Base-by-base conservation (phyloP, 2,888 invertebrate genomes). In the Amiota minor region DNA sequence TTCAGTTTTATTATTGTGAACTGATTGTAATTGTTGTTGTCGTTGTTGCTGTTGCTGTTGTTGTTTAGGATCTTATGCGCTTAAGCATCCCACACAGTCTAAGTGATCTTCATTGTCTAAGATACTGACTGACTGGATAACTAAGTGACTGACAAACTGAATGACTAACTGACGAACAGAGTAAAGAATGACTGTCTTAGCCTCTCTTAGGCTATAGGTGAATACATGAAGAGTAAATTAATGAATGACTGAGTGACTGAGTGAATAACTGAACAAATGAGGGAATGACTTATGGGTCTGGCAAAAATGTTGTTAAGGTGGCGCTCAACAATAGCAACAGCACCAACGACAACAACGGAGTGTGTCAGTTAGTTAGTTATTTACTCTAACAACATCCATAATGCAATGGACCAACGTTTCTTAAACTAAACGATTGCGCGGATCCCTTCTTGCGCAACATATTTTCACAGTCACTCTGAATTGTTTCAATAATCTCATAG, bases 241-340 rank as follows among this genome's bases (percentile, higher is more conserved):
- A 35, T 35, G 35, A 35, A 23, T 23, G 23, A 45, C 70, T 77
- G 74, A 72, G 70, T 77, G 75, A 72, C 70, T 75, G 75, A 68
- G 49, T 74, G 75, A 35, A 68, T 72, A 64, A 71, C 18, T 71
- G 71, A 35, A 23, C 50, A 64, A 72, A 76, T 82, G 77, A 78
- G 76, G 81, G 80, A 80, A 80, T 80, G 80, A 82, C 82, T 80
- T 82, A 81, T 81, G 81, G 82, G 82, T 80, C 86, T 83, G 86
- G 79, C 83, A 79, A 81, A 84, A 84, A 86, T 83, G 86, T 76
- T 86, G 83, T 83, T 86, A 84, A 86, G 83, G 83, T 86, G 86
- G 86, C 85, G 85, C 86, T 83, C 83, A 83, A 85, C 86, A 85
- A 82, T 77, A 76, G 76, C 71, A 77, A 75, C 47, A 71, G 62